Evolutionary conservation across 2,797 vertebrate species (phyloP).

Genomic region (Xyrichtys novacula): DNA sequence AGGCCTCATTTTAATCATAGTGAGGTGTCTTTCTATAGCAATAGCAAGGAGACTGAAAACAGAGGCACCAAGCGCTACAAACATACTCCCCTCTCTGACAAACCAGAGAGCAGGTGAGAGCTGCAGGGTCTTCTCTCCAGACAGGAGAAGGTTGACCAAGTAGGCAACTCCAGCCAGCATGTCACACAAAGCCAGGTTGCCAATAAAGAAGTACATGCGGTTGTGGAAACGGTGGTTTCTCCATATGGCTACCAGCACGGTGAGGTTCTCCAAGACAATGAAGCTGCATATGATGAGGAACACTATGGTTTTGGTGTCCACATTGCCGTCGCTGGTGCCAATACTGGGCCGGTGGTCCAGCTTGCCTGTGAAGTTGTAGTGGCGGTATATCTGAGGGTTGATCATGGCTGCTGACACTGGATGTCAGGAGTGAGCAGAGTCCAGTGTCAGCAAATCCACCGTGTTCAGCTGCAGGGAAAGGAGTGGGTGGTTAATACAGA

Average conservation of each 20-base stretch:
- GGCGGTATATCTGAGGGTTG: slow-evolving; percentile 75
- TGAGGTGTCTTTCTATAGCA: slow-evolving; percentile 95
- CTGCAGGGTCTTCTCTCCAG: slow-evolving; percentile 90
- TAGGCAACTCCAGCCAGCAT: slow-evolving; percentile 92
- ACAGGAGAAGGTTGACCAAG: slow-evolving; percentile 93
- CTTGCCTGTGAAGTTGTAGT: slow-evolving; percentile 95
- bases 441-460: slow-evolving; percentile 36
- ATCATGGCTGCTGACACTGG: slow-evolving; percentile 68
- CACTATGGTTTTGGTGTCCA: slow-evolving; percentile 81
- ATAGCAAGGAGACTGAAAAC: slow-evolving; percentile 95
- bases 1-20: slow-evolving; percentile 99
- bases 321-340: slow-evolving; percentile 29
- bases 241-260: slow-evolving; percentile 95
- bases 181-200: slow-evolving; percentile 96
- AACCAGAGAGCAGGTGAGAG: slow-evolving; percentile 92
- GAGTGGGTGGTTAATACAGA: slow-evolving; percentile 6
- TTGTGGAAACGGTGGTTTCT: slow-evolving; percentile 96
- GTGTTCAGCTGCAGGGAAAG: slow-evolving; percentile 39
- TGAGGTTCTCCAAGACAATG: slow-evolving; percentile 94
- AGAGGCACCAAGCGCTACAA: slow-evolving; percentile 94
- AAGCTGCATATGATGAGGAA: slow-evolving; percentile 91
- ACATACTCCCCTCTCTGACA: slow-evolving; percentile 94
- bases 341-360: slow-evolving; percentile 80
- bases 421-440: slow-evolving; percentile 57
- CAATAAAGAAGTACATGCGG: slow-evolving; percentile 99